These are phyloP conservation scores for Mesocentrotus franciscanus DNA, from an alignment of 53 echinoderm and acorn worm species.

Conservation along the genomic window DNA sequence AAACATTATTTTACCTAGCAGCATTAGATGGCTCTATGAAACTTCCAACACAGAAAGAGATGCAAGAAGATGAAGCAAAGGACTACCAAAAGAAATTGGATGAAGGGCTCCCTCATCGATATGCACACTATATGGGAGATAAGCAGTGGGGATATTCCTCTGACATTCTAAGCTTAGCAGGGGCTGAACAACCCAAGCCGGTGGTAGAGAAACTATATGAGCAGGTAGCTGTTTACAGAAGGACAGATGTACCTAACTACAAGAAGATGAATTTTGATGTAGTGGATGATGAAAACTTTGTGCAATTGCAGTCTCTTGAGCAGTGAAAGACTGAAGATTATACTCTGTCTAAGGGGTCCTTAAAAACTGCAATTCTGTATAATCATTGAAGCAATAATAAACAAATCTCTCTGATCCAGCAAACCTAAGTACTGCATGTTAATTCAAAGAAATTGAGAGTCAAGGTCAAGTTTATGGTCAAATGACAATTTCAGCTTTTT, in stretches of 20 bases:
- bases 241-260: constrained; percentile 66
- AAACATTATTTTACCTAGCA: constrained; percentile 73
- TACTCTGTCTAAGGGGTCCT: neutral
- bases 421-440: too few relatives aligned
- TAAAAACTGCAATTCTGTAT: too few relatives aligned
- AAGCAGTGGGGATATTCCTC: constrained; percentile 84
- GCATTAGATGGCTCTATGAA: constrained; percentile 77
- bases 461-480: too few relatives aligned
- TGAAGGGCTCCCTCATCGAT: constrained; percentile 71
- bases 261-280: constrained; percentile 77
- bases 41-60: constrained; percentile 76
- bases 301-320: constrained; percentile 42
- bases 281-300: constrained; percentile 64
- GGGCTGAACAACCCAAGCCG: constrained; percentile 33
- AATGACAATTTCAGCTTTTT: too few relatives aligned
- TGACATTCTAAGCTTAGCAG: constrained; percentile 68
- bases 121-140: constrained; percentile 72
- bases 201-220: constrained; percentile 72
- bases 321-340: neutral
- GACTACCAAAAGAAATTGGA: constrained; percentile 69
- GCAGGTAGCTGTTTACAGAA: constrained; percentile 37
- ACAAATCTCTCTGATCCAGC: too few relatives aligned
- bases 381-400: too few relatives aligned
- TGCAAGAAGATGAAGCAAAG: constrained; percentile 72
- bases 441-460: too few relatives aligned